These are phyloP conservation scores for Mystacides longicornis DNA, from an alignment of 2,888 invertebrate genomes.

Conservation along the genomic window DNA sequence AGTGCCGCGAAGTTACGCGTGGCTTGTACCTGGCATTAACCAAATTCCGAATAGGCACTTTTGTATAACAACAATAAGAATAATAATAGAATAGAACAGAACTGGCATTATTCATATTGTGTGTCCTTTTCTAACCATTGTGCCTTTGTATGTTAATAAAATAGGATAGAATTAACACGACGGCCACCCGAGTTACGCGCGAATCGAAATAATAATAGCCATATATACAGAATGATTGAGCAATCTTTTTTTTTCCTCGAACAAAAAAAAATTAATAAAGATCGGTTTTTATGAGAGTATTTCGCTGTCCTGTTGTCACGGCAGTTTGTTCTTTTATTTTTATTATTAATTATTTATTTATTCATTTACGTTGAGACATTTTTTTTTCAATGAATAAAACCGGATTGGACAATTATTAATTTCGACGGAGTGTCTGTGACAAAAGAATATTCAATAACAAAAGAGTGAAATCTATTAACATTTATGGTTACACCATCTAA, in stretches of 20 bases:
- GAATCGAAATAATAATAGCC: conserved; percentile 8
- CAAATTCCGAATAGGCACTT: conserved; percentile 26
- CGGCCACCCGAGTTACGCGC: conserved; percentile 25
- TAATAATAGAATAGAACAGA: background rate
- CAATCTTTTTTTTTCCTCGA: too few species aligned
- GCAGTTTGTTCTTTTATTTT: conserved; percentile 3
- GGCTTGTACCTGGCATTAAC: conserved; percentile 26
- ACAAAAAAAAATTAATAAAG: too few species aligned
- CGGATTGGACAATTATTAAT: conserved; percentile 7
- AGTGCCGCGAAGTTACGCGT: conserved; percentile 26
- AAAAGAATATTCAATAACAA: background rate
- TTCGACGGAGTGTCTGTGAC: background rate
- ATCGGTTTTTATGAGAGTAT: conserved; percentile 13
- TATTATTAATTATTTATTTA: too few species aligned
- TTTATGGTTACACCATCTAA: too few species aligned
- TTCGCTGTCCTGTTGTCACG: conserved; percentile 4
- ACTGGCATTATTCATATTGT: background rate
- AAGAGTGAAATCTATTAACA: too few species aligned
- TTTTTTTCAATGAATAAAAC: conserved; percentile 10
- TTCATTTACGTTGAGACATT: too few species aligned
- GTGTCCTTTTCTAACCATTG: conserved; percentile 13
- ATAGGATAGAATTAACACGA: conserved; percentile 13
- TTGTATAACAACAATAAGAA: background rate
- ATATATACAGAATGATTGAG: too few species aligned
- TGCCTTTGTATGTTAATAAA: conserved; percentile 4